These are phyloP conservation scores for Drosophila basisetae DNA, from an alignment of 2,888 invertebrate species.

Conservation along the genomic window DNA sequence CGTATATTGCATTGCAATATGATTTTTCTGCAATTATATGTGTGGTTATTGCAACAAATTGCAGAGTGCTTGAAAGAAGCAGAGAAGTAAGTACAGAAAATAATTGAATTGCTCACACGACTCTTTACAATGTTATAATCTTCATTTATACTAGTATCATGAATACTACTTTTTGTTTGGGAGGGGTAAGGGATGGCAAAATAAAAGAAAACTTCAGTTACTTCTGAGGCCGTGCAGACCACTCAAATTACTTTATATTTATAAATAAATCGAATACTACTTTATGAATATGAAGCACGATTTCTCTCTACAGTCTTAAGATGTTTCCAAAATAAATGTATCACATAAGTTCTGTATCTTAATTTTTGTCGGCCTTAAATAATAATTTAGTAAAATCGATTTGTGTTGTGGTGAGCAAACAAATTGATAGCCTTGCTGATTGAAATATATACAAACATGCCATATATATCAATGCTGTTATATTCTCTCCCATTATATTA, in stretches of 20 bases:
- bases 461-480: constrained; percentile 9
- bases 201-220: neutral
- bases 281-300: too few species aligned
- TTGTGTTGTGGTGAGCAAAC: constrained; percentile 21
- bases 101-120: neutral
- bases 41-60: constrained; percentile 25
- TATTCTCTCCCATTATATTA: constrained; percentile 7
- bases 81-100: neutral
- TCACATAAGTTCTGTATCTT: neutral
- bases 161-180: neutral
- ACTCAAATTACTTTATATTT: neutral
- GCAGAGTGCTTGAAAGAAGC: neutral
- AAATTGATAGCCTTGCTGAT: constrained; percentile 42
- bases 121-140: neutral
- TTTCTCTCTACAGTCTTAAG: too few species aligned
- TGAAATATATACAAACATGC: constrained; percentile 51
- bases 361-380: constrained; percentile 3
- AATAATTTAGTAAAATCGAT: constrained; percentile 29
- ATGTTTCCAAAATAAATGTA: neutral
- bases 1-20: constrained; percentile 40
- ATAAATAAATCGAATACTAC: neutral
- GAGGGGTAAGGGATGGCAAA: neutral
- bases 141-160: neutral
- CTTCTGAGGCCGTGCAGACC: neutral
- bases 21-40: constrained; percentile 17